Percentiles rank a stretch among this genome's conserved stretches.
Conservation (phyloP, 2,113 vertebrate species). For the Phodopus roborovskii region DNA sequence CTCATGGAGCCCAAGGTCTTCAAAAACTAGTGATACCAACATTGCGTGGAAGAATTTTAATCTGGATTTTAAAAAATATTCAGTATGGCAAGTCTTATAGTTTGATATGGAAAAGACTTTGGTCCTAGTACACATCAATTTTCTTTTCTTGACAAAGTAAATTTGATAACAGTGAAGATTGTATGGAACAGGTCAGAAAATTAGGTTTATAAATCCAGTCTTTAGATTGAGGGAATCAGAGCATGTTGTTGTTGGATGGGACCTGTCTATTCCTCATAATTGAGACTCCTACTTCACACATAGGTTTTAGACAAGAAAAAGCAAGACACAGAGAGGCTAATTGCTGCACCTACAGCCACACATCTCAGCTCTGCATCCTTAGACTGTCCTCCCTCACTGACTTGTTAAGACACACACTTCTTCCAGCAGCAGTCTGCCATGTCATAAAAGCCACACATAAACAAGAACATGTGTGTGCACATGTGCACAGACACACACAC, state of each 20-base stretch:
- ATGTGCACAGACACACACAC: neutral
- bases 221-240: neutral
- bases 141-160: conserved; percentile 9
- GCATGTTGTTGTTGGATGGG: neutral
- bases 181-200: neutral
- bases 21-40: neutral
- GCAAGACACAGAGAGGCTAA: neutral
- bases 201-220: neutral
- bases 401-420: neutral
- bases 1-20: neutral
- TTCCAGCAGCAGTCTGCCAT: neutral
- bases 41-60: neutral
- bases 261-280: neutral
- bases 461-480: accelerated
- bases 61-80: neutral
- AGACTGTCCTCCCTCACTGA: neutral
- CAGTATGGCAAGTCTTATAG: neutral
- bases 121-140: neutral
- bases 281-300: neutral
- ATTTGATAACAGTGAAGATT: neutral
- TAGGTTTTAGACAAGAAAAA: conserved; percentile 44
- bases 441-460: neutral
- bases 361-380: neutral
- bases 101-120: neutral
- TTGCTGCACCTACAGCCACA: neutral